A percentile compares a stretch with the other conserved stretches of the same genome.
Conservation (phyloP, 1,140 invertebrate species). For the Sycophaga agraensis region DNA sequence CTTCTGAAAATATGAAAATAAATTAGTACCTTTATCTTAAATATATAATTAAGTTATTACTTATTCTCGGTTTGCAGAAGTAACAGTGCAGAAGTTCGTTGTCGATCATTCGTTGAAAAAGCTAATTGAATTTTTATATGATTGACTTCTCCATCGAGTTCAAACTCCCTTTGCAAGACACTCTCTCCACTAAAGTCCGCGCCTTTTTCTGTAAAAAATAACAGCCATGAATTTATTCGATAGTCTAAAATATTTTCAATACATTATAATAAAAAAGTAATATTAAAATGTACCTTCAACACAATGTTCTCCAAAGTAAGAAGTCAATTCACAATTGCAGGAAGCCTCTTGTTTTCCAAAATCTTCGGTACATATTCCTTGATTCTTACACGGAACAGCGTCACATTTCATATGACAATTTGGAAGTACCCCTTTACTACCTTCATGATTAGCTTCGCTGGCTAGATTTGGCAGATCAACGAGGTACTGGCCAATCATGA, state of each 20-base stretch:
- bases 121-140: slow-evolving; percentile 78
- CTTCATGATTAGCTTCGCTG: slow-evolving; percentile 70
- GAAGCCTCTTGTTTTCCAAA: slow-evolving; percentile 80
- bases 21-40: too few species aligned
- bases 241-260: background rate
- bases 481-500: slow-evolving; percentile 80
- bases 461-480: slow-evolving; percentile 76
- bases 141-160: slow-evolving; percentile 68
- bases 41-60: slow-evolving; percentile 53
- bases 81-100: slow-evolving; percentile 74
- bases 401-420: slow-evolving; percentile 90
- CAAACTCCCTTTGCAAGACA: slow-evolving; percentile 74
- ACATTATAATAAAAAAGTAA: background rate
- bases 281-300: slow-evolving; percentile 57
- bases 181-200: slow-evolving; percentile 86
- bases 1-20: slow-evolving; percentile 59
- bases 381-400: slow-evolving; percentile 81
- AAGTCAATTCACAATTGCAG: slow-evolving; percentile 87
- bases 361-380: slow-evolving; percentile 84
- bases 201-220: slow-evolving; percentile 71
- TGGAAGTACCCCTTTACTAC: slow-evolving; percentile 71
- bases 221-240: background rate
- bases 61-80: slow-evolving; percentile 80
- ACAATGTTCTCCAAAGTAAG: slow-evolving; percentile 78
- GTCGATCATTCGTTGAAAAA: slow-evolving; percentile 78